Base-by-base conservation (phyloP, 2,888 invertebrate species). In the Junonia oenone region DNA sequence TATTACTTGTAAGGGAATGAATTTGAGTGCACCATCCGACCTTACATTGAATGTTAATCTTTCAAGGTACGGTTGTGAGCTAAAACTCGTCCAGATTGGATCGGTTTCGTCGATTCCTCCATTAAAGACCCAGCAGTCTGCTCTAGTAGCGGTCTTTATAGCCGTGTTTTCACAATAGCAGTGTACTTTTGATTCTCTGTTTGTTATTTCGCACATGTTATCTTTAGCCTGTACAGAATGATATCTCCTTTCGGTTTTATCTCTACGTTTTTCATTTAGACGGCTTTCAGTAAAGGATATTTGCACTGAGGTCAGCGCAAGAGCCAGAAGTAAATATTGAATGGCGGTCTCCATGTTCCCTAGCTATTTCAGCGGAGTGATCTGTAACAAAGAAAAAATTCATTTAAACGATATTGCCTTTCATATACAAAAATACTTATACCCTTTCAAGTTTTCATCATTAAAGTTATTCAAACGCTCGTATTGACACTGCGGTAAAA, bases 81-180 rank as follows among this genome's bases (percentile, higher is more conserved):
- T 90, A 77, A 96, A 95, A 59, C 93, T 91, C 43, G 91, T 87
- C 96, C 96, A 96, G 63, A 94, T 91, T 9, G 93, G 92, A 73
- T 95, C 93, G 51, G 92, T 93, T 67, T 94, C 93, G 58, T 91
- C 91, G 8, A 93, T 91, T 13, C 93, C 93, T 22, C 92, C 91
- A 56, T 93, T 93, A 76, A 95, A 94, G n/a, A 96, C 92, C 93
- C 94, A 93, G 70, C 96, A 97, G 69, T 94, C 95, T 4, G 94
- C 95, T 61, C 92, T 92, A 9, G 93, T 93, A 0, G 94, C 94
- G 8, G 83, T 81, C 68, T 80, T 82, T n/a, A 85, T 73, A 57
- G 90, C 90, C 17, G 90, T 89, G 48, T 85, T 91, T 68, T 93
- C 92, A 76, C 95, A 95, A 70, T 93, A 92, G 76, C 95, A 95